These are phyloP conservation scores for Nixonia krombeini DNA, from an alignment of 1,140 invertebrate genomes.

Conservation along the genomic window DNA sequence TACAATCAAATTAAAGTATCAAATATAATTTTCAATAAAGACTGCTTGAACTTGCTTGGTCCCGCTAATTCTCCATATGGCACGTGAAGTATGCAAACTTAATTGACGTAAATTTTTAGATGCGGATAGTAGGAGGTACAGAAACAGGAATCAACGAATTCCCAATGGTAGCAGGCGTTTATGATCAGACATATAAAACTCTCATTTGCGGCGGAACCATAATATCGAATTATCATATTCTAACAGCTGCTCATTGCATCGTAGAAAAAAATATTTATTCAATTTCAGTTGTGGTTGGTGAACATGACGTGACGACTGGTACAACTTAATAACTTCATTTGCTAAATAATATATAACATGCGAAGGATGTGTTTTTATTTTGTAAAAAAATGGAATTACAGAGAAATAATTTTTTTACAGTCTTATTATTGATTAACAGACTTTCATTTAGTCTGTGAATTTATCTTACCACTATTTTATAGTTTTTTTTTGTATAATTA, in stretches of 20 bases:
- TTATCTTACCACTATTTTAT: too few relatives aligned
- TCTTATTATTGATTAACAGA: too few relatives aligned
- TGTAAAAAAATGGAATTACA: too few relatives aligned
- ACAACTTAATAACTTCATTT: too few relatives aligned
- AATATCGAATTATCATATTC: conserved; percentile 74
- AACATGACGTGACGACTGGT: conserved; percentile 10
- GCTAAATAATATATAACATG: too few relatives aligned
- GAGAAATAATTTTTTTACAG: too few relatives aligned
- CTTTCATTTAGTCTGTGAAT: too few relatives aligned
- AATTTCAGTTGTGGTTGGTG: conserved; percentile 70
- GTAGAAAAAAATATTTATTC: conserved; percentile 10
- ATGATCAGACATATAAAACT: conserved; percentile 56
- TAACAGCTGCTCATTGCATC: conserved; percentile 81
- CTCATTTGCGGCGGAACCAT: conserved; percentile 78
- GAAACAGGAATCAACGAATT: conserved; percentile 76
- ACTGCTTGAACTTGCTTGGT: too few relatives aligned
- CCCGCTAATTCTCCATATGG: not conserved
- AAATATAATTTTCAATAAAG: too few relatives aligned
- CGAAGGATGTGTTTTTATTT: too few relatives aligned
- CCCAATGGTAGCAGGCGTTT: conserved; percentile 76
- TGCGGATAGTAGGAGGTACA: conserved; percentile 75
- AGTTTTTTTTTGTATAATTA: too few relatives aligned
- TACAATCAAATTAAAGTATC: too few relatives aligned
- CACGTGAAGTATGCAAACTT: not conserved
- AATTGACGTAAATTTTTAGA: conserved; percentile 55